Evolutionary conservation across 2,888 invertebrate species (phyloP).

Genomic region (Oscheius sp.): DNA sequence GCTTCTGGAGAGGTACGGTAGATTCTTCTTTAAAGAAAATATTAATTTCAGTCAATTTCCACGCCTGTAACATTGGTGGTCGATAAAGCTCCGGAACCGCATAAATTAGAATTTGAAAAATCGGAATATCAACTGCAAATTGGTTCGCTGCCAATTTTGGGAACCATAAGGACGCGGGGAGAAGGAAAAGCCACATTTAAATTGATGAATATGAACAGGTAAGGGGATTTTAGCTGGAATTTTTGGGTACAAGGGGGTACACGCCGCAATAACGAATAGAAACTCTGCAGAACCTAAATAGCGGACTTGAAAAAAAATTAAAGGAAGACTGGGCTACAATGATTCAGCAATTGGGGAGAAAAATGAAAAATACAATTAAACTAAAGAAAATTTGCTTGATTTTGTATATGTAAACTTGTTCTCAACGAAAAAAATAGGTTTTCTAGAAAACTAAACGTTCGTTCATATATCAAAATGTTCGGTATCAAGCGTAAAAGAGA

Average conservation of each 20-base stretch:
- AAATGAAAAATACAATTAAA: no score
- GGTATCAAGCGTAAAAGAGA: no score
- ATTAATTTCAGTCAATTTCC: constrained; percentile 41
- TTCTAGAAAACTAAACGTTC: no score
- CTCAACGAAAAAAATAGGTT: no score
- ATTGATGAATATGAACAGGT: constrained; percentile 56
- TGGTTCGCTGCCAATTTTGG: constrained; percentile 48
- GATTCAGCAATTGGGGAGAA: no score
- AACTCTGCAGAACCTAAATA: no score
- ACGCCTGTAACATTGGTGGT: constrained; percentile 43
- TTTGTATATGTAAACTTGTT: no score
- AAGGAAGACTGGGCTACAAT: no score
- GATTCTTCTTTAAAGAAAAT: neutral
- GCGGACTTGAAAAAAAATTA: no score
- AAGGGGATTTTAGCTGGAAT: neutral
- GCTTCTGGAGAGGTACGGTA: constrained; percentile 47
- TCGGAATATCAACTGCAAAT: constrained; percentile 53
- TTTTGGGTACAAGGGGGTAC: neutral
- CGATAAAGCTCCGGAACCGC: constrained; percentile 38
- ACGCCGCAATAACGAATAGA: no score
- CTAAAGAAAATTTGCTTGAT: no score
- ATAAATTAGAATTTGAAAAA: constrained; percentile 48
- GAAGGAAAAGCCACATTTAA: constrained; percentile 45
- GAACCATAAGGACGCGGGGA: constrained; percentile 40
- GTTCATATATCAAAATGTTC: no score